These are phyloP conservation scores for Rotaria magnacalcarata DNA, from an alignment of 2,888 invertebrate species.

Conservation along the genomic window DNA sequence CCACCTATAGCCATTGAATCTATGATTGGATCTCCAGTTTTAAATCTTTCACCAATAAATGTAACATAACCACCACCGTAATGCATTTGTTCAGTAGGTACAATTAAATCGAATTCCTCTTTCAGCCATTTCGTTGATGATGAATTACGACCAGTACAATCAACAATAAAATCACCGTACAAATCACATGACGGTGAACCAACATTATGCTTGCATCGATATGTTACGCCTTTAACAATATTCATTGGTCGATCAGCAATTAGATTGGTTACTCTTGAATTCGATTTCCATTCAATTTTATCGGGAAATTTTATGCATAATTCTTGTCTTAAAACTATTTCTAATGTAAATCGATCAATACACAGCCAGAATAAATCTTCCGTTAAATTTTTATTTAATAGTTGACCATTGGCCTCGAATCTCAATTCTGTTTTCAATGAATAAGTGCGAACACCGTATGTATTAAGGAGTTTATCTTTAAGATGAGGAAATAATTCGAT, in stretches of 20 bases:
- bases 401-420: neutral
- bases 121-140: conserved; percentile 11
- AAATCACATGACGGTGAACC: neutral
- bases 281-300: neutral
- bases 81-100: conserved; percentile 30
- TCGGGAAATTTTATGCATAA: neutral
- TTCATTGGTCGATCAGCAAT: neutral
- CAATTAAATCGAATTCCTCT: neutral
- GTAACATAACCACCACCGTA: neutral
- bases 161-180: neutral
- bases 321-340: neutral
- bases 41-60: conserved; percentile 23
- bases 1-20: neutral
- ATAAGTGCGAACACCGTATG: neutral
- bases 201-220: neutral
- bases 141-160: neutral
- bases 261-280: neutral
- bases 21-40: neutral
- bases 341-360: conserved; percentile 34
- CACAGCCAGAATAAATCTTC: conserved; percentile 1
- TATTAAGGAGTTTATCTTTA: conserved; percentile 15
- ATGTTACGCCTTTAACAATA: neutral
- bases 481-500: conserved; percentile 3
- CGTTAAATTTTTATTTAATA: neutral
- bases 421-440: neutral